Evolutionary conservation across 1,140 invertebrate genomes (phyloP).

Genomic region (Amphibalanus amphitrite): DNA sequence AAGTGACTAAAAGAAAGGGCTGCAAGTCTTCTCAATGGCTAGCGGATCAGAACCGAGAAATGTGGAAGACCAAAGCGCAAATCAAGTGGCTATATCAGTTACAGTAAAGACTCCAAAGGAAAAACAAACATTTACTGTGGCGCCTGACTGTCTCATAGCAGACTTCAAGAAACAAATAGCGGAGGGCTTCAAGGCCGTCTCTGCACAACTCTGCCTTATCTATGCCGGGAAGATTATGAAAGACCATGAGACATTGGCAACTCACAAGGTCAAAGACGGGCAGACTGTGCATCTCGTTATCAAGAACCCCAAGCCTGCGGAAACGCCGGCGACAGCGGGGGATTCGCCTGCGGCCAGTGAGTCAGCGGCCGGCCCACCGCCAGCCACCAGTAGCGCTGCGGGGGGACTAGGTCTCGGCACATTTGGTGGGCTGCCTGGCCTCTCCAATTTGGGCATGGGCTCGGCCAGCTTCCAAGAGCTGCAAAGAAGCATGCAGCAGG

Average conservation of each 20-base stretch:
- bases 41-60: neutral
- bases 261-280: slow-evolving; percentile 58
- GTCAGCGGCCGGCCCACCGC: slow-evolving; percentile 8
- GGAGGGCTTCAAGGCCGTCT: slow-evolving; percentile 69
- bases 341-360: slow-evolving; percentile 2
- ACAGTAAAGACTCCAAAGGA: slow-evolving; percentile 93
- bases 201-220: slow-evolving; percentile 86
- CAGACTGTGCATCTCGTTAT: slow-evolving; percentile 94
- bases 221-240: slow-evolving; percentile 99
- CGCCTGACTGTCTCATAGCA: slow-evolving; percentile 25
- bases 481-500: slow-evolving; percentile 80
- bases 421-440: slow-evolving; percentile 60
- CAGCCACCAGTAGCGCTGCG: slow-evolving; percentile 9
- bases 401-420: slow-evolving; percentile 29
- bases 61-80: neutral
- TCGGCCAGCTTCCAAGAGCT: slow-evolving; percentile 76
- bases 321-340: neutral
- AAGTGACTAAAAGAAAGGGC: too few species aligned
- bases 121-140: slow-evolving; percentile 43
- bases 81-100: slow-evolving; percentile 44
- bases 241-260: slow-evolving; percentile 40
- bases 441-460: slow-evolving; percentile 64
- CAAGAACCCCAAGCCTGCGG: slow-evolving; percentile 34
- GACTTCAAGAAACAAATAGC: slow-evolving; percentile 80
- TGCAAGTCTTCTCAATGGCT: too few species aligned